Conservation (phyloP, 2,888 invertebrate species). For the Diplolepis rosae region DNA sequence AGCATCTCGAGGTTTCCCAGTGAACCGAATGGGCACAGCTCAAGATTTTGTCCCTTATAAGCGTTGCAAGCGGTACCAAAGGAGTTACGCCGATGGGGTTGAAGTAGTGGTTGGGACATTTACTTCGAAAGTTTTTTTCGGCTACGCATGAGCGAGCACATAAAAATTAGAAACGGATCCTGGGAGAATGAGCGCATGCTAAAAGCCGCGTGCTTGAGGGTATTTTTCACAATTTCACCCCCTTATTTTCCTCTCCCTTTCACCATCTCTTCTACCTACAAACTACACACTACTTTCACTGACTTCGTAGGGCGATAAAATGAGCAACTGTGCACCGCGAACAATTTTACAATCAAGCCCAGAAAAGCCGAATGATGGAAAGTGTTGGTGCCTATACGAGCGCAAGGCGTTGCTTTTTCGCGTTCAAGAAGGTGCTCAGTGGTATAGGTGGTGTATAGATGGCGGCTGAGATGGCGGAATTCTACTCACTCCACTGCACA, state of each 20-base stretch:
- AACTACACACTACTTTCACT: constrained; percentile 33
- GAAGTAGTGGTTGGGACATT: constrained; percentile 55
- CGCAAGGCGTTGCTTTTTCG: constrained; percentile 50
- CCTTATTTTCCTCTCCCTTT: constrained; percentile 45
- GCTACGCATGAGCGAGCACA: constrained; percentile 65
- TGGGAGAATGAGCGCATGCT: constrained; percentile 58
- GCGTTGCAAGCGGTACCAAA: constrained; percentile 48
- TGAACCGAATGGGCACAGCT: constrained; percentile 18
- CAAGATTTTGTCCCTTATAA: constrained; percentile 8
- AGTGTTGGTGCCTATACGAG: constrained; percentile 50
- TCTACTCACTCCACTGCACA: constrained; percentile 67
- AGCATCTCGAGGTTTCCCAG: constrained; percentile 22
- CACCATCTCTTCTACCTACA: constrained; percentile 26
- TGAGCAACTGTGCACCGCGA: constrained; percentile 62
- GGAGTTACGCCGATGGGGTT: constrained; percentile 60
- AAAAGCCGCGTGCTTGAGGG: constrained; percentile 58
- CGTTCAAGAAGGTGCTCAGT: constrained; percentile 50
- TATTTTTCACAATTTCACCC: constrained; percentile 59
- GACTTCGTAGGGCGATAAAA: constrained; percentile 61
- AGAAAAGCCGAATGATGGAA: constrained; percentile 57
- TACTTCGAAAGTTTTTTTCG: constrained; percentile 54
- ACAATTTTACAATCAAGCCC: constrained; percentile 67
- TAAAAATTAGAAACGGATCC: constrained; percentile 68
- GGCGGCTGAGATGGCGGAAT: constrained; percentile 53
- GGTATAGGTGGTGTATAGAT: constrained; percentile 33